These are phyloP conservation scores for Clarias gariepinus DNA, from an alignment of 2,113 vertebrate species.

Conservation along the genomic window DNA sequence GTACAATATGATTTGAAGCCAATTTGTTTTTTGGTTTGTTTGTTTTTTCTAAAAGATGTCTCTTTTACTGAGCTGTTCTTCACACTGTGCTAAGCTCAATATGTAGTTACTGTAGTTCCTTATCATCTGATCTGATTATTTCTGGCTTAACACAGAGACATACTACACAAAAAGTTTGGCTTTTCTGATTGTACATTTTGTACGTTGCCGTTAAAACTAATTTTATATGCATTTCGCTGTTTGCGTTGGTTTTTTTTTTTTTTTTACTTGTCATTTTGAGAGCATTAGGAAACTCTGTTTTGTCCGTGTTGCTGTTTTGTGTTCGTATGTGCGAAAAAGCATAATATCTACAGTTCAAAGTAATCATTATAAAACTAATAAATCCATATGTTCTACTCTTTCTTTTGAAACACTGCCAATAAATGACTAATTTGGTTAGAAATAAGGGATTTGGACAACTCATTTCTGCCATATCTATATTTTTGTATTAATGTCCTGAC, in stretches of 20 bases:
- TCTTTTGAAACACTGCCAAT: slow-evolving; percentile 54
- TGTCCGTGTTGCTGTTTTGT: slow-evolving; percentile 52
- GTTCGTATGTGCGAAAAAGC: slow-evolving; percentile 54
- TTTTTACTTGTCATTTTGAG: slow-evolving; percentile 47
- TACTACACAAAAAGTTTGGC: neutral
- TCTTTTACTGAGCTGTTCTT: slow-evolving; percentile 15
- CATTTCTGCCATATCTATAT: slow-evolving; percentile 54
- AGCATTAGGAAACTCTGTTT: slow-evolving; percentile 59
- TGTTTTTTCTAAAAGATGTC: neutral
- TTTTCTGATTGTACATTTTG: slow-evolving; percentile 43
- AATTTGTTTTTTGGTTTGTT: too few relatives aligned
- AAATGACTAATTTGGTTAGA: slow-evolving; percentile 56
- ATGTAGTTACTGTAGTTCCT: neutral
- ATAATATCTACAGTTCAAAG: slow-evolving; percentile 37
- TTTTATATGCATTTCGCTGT: slow-evolving; percentile 45
- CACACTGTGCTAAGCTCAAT: slow-evolving; percentile 14
- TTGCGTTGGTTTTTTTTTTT: slow-evolving; percentile 32
- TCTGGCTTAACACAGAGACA: neutral
- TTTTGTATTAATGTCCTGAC: slow-evolving; percentile 65
- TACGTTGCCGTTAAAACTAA: slow-evolving; percentile 11
- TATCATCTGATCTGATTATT: neutral
- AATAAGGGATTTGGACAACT: slow-evolving; percentile 55
- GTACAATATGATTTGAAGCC: slow-evolving; percentile 18
- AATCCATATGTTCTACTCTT: slow-evolving; percentile 47
- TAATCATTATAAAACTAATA: slow-evolving; percentile 37